These are phyloP conservation scores for Anas georgica DNA, from an alignment of 2,797 vertebrate genomes.

Conservation along the genomic window DNA sequence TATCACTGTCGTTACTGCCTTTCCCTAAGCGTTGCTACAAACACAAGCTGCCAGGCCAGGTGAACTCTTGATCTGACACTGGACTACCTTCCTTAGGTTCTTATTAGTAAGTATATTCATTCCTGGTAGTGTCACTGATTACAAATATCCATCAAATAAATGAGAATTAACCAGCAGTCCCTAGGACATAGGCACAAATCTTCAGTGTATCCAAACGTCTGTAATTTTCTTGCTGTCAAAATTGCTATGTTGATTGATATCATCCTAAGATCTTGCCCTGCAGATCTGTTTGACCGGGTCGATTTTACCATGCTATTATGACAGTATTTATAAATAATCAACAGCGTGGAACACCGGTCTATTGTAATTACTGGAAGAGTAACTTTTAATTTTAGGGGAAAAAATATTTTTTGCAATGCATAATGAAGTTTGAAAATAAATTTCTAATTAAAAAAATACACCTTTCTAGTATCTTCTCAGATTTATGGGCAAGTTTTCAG, in stretches of 20 bases:
- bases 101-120: not conserved
- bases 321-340: not conserved
- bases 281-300: not conserved
- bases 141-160: not conserved
- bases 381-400: not conserved
- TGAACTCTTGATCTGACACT: not conserved
- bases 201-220: not conserved
- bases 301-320: not conserved
- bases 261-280: not conserved
- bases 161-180: not conserved
- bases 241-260: not conserved
- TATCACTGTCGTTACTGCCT: not conserved
- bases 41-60: not conserved
- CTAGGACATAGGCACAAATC: not conserved
- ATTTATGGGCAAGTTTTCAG: not conserved
- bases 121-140: not conserved
- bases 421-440: not conserved
- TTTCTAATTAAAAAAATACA: not conserved
- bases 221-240: not conserved
- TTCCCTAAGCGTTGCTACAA: not conserved
- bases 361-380: not conserved
- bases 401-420: not conserved
- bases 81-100: not conserved
- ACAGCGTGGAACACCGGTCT: accelerated
- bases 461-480: not conserved